phyloP scores from a whole-genome alignment of 2,888 invertebrate species.

The Hyalella azteca region DNA sequence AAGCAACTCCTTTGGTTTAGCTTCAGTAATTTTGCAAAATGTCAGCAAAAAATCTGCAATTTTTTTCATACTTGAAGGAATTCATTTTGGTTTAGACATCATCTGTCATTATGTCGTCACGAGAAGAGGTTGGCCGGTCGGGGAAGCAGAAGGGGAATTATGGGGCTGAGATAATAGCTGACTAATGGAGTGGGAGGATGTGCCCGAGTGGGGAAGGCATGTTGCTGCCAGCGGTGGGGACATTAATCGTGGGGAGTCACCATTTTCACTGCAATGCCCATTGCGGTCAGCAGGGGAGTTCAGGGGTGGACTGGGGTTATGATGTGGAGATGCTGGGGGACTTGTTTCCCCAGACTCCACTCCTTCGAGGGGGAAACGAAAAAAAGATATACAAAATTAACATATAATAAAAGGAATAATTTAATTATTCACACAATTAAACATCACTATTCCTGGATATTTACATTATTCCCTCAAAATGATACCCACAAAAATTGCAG shows the following conservation, averaged over 20 bases:
- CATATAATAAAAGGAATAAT: too few relatives aligned
- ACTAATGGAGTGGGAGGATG: constrained; percentile 18
- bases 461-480: too few relatives aligned
- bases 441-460: too few relatives aligned
- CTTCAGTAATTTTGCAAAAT: too few relatives aligned
- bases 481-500: too few relatives aligned
- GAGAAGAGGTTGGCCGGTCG: neutral
- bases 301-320: neutral
- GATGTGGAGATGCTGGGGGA: neutral
- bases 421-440: too few relatives aligned
- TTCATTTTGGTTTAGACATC: too few relatives aligned
- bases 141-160: neutral
- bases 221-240: neutral
- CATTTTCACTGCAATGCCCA: neutral
- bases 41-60: too few relatives aligned
- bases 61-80: too few relatives aligned
- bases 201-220: neutral
- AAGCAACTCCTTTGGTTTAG: too few relatives aligned
- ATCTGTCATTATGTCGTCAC: neutral
- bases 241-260: neutral
- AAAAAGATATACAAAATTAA: too few relatives aligned
- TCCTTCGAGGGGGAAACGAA: too few relatives aligned
- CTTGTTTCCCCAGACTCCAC: neutral
- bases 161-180: constrained; percentile 26
- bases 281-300: neutral